These are phyloP conservation scores for Typhlichthys eigenmanni DNA, from an alignment of 2,797 vertebrate species.

Conservation along the genomic window DNA sequence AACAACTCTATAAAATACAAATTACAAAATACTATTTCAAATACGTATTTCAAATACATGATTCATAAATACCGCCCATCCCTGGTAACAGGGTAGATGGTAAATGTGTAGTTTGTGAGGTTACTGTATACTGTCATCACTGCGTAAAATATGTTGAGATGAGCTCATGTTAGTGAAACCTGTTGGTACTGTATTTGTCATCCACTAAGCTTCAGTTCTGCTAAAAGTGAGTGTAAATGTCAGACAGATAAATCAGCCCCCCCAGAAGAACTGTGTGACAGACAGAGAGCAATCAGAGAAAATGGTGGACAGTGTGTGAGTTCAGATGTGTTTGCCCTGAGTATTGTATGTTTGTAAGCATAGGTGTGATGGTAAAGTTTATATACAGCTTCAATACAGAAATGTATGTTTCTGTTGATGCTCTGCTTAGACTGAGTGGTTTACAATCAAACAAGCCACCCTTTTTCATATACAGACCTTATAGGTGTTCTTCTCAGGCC, in stretches of 20 bases:
- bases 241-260: conserved; percentile 61
- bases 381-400: conserved; percentile 17
- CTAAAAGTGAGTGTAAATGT: conserved; percentile 65
- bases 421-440: too few relatives aligned
- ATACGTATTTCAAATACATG: too few relatives aligned
- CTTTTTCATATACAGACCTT: too few relatives aligned
- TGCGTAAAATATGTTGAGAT: conserved; percentile 24
- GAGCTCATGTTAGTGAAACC: conserved; percentile 34
- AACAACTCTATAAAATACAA: too few relatives aligned
- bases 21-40: too few relatives aligned
- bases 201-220: conserved; percentile 35
- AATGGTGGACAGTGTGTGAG: conserved; percentile 10
- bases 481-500: too few relatives aligned
- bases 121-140: too few relatives aligned
- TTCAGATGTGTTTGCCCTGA: background rate
- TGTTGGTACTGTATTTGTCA: conserved; percentile 41
- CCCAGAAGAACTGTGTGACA: conserved; percentile 34
- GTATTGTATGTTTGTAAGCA: conserved; percentile 4
- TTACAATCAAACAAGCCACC: too few relatives aligned
- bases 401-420: background rate
- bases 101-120: too few relatives aligned
- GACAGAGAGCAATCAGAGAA: conserved; percentile 43
- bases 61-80: too few relatives aligned
- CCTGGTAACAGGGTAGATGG: too few relatives aligned
- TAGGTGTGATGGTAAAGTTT: conserved; percentile 10